phyloP scores from a whole-genome alignment of 2,888 invertebrate species.

The Girardia tigrina region DNA sequence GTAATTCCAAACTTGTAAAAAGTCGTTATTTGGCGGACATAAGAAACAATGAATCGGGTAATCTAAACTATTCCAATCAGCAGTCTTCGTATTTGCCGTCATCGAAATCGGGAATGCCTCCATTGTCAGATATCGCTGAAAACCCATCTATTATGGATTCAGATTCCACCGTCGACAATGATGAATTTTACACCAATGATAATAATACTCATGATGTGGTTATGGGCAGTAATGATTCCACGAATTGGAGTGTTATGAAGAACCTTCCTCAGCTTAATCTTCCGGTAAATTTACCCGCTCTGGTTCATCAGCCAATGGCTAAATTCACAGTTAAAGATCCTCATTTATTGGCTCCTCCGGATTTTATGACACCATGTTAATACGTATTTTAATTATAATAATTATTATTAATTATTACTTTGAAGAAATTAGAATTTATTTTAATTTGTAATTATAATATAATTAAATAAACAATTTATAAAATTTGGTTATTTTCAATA shows the following conservation, averaged over 20 bases:
- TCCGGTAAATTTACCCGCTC: slow-evolving; percentile 31
- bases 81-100: background rate
- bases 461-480: too few relatives aligned
- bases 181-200: background rate
- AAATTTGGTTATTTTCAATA: too few relatives aligned
- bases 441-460: too few relatives aligned
- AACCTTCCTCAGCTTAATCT: slow-evolving; percentile 31
- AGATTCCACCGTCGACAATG: background rate
- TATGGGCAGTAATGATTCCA: background rate
- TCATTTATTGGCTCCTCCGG: slow-evolving; percentile 76
- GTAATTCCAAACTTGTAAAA: background rate
- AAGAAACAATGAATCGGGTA: background rate
- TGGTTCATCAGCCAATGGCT: slow-evolving; percentile 27
- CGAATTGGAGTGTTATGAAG: background rate
- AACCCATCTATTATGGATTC: background rate
- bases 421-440: too few relatives aligned
- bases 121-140: background rate
- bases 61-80: background rate
- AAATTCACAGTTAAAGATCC: slow-evolving; percentile 80
- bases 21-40: background rate
- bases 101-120: background rate
- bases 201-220: background rate
- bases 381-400: background rate
- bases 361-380: slow-evolving; percentile 31
- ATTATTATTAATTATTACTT: background rate